phyloP scores from a whole-genome alignment of 1,140 invertebrate species.

The Tetranychus cinnabarinus region DNA sequence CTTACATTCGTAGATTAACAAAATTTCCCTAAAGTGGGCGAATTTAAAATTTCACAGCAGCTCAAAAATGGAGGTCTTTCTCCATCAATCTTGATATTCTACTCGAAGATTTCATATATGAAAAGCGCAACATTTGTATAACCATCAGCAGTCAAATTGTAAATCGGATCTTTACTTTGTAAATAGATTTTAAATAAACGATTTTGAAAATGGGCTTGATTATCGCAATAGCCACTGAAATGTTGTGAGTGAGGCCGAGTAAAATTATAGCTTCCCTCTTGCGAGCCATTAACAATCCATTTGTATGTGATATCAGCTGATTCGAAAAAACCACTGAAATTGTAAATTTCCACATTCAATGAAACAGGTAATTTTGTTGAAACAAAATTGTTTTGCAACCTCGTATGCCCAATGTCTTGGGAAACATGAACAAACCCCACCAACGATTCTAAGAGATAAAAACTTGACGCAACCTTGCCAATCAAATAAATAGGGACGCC shows the following conservation, averaged over 20 bases:
- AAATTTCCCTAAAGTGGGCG: too few species aligned
- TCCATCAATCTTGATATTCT: background rate
- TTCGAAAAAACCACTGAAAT: background rate
- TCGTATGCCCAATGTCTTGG: background rate
- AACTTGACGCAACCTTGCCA: too few species aligned
- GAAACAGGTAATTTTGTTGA: background rate
- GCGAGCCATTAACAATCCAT: background rate
- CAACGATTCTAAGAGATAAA: too few species aligned
- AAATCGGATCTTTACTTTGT: background rate
- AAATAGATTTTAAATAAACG: background rate
- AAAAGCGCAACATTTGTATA: background rate
- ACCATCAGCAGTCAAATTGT: background rate
- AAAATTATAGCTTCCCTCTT: background rate
- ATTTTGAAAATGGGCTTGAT: background rate
- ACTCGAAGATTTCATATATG: background rate
- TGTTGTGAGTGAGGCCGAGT: background rate
- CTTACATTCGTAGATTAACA: conserved; percentile 23
- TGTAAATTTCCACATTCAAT: background rate
- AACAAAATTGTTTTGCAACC: background rate
- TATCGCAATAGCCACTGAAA: background rate
- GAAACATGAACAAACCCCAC: background rate
- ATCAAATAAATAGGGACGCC: too few species aligned
- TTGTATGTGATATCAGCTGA: background rate
- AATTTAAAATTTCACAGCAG: background rate
- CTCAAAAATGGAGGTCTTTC: background rate